These are phyloP conservation scores for Escarpia spicata DNA, from an alignment of 2,888 invertebrate species.

Conservation along the genomic window DNA sequence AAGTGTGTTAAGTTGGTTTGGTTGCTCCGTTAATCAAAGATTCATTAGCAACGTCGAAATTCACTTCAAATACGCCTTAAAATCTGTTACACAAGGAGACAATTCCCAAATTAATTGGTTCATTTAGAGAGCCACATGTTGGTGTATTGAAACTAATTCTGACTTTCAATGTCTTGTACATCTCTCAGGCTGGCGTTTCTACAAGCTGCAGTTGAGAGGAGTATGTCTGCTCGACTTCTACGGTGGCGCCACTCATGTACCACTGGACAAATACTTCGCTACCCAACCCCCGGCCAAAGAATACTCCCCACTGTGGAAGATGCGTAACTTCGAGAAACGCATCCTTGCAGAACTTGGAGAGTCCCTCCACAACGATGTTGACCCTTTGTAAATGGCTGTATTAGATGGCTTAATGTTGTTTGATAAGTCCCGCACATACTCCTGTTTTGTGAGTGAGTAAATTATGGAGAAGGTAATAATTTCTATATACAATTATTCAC, in stretches of 20 bases:
- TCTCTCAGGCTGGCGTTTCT: slow-evolving; percentile 34
- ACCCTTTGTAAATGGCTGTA: not conserved
- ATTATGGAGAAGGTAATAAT: not conserved
- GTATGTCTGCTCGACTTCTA: slow-evolving; percentile 35
- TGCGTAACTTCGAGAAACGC: not conserved
- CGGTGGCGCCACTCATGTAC: slow-evolving; percentile 32
- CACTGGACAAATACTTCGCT: slow-evolving; percentile 30
- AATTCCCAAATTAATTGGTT: not conserved
- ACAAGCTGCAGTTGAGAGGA: slow-evolving; percentile 28
- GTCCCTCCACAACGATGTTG: not conserved
- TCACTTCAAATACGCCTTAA: too few relatives aligned
- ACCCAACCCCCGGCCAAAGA: slow-evolving; percentile 18
- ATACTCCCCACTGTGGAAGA: not conserved
- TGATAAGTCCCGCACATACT: not conserved
- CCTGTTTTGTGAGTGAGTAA: not conserved
- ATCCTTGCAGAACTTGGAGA: not conserved
- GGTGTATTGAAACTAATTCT: not conserved
- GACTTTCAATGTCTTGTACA: not conserved
- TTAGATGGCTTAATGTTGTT: not conserved
- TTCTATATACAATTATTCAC: not conserved
- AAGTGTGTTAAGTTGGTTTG: too few relatives aligned
- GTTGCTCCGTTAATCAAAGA: too few relatives aligned
- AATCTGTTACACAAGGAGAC: too few relatives aligned
- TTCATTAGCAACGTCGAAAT: too few relatives aligned
- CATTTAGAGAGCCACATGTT: not conserved